Evolutionary conservation across 2,797 vertebrate species (phyloP), one percentile per base, ranked within the genome.

Genomic region (Rhyacichthys aspro): DNA sequence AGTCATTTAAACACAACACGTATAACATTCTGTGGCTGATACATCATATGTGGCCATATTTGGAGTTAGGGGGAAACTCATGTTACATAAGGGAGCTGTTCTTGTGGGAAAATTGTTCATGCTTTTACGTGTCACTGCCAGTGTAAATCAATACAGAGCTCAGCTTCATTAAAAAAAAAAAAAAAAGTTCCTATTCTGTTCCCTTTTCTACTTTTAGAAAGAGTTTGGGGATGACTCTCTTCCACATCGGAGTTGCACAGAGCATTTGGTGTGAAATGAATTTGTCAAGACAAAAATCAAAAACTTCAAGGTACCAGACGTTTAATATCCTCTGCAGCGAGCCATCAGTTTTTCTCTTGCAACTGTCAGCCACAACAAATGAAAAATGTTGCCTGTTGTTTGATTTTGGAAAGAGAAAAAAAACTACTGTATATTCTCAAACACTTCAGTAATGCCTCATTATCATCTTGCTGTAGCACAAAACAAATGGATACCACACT

Each of bases 21-120:
- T 19, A 59, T 52, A 45, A 11, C 33, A 2, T 3, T 16, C 49
- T 39, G 33, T 10, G 11, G 43, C 54, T 56, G 55, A 63, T 23
- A 65, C 2, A 28, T 3, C 8, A 14, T 12, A 9, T 18, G 44
- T 73, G 55, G 54, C 70, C 73, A 57, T 82, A 72, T 83, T 81
- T 72, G 82, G 74, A 65, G 63, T 62, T 33, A 48, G 15, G 54
- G 28, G 42, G 42, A 74, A 61, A 38, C 39, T 55, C 4, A n/a
- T 11, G 18, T 85, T 80, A 66, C 67, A 61, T 57, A 62, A 83
- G 11, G 33, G 33, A 55, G 18, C 45, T 10, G 60, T 49, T 82
- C 69, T 56, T 72, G 74, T 77, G 77, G 65, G 81, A 85, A 85
- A 69, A 76, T 58, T 47, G 48, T 62, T 60, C 33, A 79, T 72